Conservation (phyloP, 1,140 invertebrate genomes). For the Pseudomyrmex cubaensis region DNA sequence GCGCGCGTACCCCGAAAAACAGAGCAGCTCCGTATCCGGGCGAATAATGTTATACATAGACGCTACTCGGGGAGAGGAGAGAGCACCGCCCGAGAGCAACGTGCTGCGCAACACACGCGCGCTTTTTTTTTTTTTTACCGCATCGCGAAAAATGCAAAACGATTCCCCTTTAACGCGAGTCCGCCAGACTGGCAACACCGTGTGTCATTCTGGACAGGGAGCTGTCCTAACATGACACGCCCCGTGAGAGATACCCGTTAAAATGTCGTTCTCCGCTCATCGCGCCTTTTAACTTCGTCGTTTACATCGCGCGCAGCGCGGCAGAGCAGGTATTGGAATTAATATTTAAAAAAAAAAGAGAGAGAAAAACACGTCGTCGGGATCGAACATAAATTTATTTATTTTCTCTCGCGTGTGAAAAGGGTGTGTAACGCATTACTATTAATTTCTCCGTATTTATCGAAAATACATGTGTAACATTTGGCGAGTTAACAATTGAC, state of each 20-base stretch:
- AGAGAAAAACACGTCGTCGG: no score
- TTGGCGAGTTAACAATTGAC: no score
- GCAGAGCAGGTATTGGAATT: neutral
- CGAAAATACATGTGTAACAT: no score
- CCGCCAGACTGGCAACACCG: neutral
- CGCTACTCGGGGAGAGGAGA: neutral
- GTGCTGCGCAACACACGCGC: neutral
- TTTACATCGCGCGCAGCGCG: neutral
- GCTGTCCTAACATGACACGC: constrained; percentile 41
- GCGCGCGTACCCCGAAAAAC: constrained; percentile 31
- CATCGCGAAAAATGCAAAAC: constrained; percentile 49
- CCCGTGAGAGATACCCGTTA: constrained; percentile 29
- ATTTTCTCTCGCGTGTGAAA: no score
- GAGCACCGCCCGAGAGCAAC: neutral
- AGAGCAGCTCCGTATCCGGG: constrained; percentile 28
- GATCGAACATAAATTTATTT: no score
- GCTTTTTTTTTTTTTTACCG: constrained; percentile 20
- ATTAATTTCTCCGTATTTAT: no score
- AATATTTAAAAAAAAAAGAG: neutral
- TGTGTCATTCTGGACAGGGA: constrained; percentile 44
- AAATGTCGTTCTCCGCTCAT: constrained; percentile 18
- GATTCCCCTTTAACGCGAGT: constrained; percentile 12
- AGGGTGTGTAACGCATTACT: no score
- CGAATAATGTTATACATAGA: constrained; percentile 47
- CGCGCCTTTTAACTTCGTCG: neutral